Evolutionary conservation across 2,797 vertebrate genomes (phyloP).

Genomic region (Cossypha dichroa): DNA sequence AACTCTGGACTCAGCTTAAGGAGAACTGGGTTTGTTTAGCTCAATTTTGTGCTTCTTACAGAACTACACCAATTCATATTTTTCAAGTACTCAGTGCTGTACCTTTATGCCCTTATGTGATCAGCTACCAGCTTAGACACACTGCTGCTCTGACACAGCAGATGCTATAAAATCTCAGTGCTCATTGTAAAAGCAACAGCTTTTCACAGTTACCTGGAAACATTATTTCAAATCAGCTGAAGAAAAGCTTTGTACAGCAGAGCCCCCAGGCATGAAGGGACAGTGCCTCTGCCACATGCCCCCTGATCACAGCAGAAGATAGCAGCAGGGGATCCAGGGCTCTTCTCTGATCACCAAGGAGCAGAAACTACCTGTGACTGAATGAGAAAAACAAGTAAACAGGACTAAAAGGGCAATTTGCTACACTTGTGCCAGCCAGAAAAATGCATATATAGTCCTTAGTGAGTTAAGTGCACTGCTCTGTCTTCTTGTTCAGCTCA

Average conservation of each 20-base stretch:
- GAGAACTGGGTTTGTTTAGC: neutral
- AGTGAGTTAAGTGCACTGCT: neutral
- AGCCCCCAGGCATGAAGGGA: neutral
- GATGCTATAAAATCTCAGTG: neutral
- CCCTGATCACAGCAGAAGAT: neutral
- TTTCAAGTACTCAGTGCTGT: neutral
- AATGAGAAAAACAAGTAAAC: constrained; percentile 5
- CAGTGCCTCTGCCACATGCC: neutral
- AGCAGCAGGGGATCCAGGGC: neutral
- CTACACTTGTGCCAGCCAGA: constrained; percentile 1
- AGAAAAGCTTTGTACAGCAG: neutral
- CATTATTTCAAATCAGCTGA: neutral
- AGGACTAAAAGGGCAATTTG: constrained; percentile 8
- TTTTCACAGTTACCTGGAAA: constrained; percentile 21
- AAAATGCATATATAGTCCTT: neutral
- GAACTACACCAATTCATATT: neutral
- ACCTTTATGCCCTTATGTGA: neutral
- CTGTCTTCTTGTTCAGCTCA: neutral
- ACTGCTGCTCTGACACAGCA: neutral
- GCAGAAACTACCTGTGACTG: neutral
- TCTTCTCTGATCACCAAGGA: neutral
- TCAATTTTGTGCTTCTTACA: neutral
- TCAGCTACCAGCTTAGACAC: neutral
- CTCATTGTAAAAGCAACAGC: neutral
- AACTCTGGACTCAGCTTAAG: neutral